A percentile compares a stretch with the other conserved stretches of the same genome.
Conservation (phyloP, 1,140 invertebrate genomes). For the Rhyacophila brunnea region DNA sequence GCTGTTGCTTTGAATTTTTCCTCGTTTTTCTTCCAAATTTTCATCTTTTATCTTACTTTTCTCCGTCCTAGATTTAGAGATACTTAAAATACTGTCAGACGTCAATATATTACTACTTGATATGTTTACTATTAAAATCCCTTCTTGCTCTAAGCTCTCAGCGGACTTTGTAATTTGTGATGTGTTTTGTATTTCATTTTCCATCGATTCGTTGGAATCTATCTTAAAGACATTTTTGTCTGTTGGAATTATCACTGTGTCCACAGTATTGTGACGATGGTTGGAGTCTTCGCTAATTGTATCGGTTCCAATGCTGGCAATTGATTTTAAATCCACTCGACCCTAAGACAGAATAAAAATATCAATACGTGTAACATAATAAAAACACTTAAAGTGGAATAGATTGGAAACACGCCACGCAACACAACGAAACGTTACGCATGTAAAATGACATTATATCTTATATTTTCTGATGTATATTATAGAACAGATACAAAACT, state of each 20-base stretch:
- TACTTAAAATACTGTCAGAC: conserved; percentile 37
- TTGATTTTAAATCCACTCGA: conserved; percentile 5
- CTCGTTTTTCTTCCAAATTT: conserved; percentile 46
- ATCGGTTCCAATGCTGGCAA: neutral
- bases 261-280: conserved; percentile 2
- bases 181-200: neutral
- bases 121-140: conserved; percentile 50
- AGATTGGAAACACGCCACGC: too few species aligned
- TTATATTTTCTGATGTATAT: too few species aligned
- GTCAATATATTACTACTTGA: conserved; percentile 51
- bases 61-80: conserved; percentile 15
- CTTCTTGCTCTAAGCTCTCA: conserved; percentile 52
- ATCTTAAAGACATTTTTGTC: conserved; percentile 1
- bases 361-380: too few species aligned
- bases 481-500: too few species aligned
- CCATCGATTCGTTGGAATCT: neutral
- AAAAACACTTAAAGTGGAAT: too few species aligned
- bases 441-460: too few species aligned
- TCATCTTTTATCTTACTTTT: neutral
- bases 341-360: too few species aligned
- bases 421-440: too few species aligned
- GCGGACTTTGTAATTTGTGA: neutral
- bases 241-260: neutral
- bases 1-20: conserved; percentile 55
- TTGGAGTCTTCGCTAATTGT: conserved; percentile 29